Base-by-base conservation (phyloP, 2,113 vertebrate species). In the Xenopus laevis region DNA sequence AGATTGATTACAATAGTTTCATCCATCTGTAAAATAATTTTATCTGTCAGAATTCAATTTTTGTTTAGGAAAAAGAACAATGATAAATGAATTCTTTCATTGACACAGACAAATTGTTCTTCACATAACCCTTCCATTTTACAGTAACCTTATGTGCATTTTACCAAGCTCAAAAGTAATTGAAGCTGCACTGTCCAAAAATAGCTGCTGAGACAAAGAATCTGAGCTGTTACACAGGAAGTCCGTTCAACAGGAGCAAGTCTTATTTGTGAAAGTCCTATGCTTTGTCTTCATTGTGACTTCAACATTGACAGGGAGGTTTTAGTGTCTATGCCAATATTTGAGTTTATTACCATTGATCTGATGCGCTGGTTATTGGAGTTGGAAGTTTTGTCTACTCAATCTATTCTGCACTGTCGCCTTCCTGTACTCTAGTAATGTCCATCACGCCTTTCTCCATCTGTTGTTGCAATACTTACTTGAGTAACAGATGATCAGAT, bases 161-260 rank as follows among this genome's bases (percentile, higher is more conserved):
- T 71, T 63, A 30, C 30, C 45, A 71, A 61, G 33, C n/a, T 47
- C 69, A 46, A 71, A 71, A 71, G 70, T 52, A 71, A 71, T 71
- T 71, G 45, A 63, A 71, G 52, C 59, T 15, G 59, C 59, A 50
- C 70, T 46, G 62, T 71, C 59, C 59, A 60, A 71, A 71, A 62
- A 71, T 71, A 71, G 57, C 15, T 71, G 7, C 55, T 71, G 55
- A 33, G 30, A 71, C 18, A 71, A 44, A 21, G 15, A 71, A 46
- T 21, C 20, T 60, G 55, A 71, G 55, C 68, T 60, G 23, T 21
- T 30, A 71, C 68, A 45, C 53, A 71, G 68, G 68, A 71, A 59
- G 68, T 44, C 60, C 60, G 30, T 7, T 33, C 13, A 16, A 62
- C 4, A 45, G 44, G 12, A 62, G 23, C 23, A 30, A 16, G 60